Conservation (phyloP, 2,888 invertebrate species). For the Ctenicera cuprea region DNA sequence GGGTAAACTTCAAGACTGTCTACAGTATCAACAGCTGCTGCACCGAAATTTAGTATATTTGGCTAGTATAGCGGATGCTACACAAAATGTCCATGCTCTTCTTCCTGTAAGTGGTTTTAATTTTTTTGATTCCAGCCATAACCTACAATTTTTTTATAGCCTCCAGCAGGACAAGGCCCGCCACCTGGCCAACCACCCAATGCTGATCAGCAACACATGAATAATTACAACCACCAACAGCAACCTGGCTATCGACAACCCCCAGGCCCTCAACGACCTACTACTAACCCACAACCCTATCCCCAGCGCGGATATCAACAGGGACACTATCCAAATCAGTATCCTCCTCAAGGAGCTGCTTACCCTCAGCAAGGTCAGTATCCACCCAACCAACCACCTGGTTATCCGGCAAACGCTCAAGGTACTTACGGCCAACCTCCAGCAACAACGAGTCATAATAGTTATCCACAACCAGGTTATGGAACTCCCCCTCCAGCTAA, state of each 20-base stretch:
- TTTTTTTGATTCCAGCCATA: neutral
- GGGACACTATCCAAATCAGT: constrained; percentile 79
- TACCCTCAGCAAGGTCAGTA: constrained; percentile 81
- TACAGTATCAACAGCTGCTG: constrained; percentile 94
- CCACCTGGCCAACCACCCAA: constrained; percentile 69
- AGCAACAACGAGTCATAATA: constrained; percentile 75
- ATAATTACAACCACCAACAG: constrained; percentile 71
- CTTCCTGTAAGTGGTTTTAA: constrained; percentile 83
- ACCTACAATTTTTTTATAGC: constrained; percentile 68
- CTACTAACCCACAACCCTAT: constrained; percentile 80
- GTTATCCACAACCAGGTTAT: constrained; percentile 74
- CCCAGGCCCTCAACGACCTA: constrained; percentile 75
- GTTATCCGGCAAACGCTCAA: constrained; percentile 77
- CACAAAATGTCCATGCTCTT: constrained; percentile 92
- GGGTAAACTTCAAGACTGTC: constrained; percentile 94
- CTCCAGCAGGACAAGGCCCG: constrained; percentile 72
- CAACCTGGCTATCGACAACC: constrained; percentile 74
- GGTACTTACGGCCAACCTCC: constrained; percentile 79
- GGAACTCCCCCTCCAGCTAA: constrained; percentile 67
- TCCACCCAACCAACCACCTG: constrained; percentile 81
- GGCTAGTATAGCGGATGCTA: constrained; percentile 97
- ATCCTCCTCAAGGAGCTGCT: constrained; percentile 80
- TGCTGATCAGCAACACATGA: constrained; percentile 68
- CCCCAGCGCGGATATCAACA: constrained; percentile 82
- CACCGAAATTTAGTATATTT: constrained; percentile 97